Evolutionary conservation across 2,797 vertebrate genomes (phyloP).

Genomic region (Thripadectes ignobilis): DNA sequence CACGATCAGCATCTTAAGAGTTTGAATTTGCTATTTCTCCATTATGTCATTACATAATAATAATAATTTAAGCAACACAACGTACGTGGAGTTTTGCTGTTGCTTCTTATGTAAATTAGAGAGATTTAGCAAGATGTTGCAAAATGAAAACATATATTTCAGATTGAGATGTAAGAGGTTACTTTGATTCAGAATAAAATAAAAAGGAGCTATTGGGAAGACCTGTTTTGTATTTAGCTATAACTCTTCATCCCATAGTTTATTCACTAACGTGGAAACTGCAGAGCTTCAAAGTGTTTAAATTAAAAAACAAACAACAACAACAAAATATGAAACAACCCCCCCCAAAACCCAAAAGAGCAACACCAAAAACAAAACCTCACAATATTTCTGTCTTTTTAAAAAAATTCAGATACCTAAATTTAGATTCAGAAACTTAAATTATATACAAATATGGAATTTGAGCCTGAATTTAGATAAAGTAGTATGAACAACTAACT

Average conservation of each 20-base stretch:
- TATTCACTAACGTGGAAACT: background rate
- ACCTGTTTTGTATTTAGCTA: conserved; percentile 42
- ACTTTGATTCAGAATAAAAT: conserved; percentile 45
- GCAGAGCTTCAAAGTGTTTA: conserved; percentile 25
- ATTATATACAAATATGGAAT: background rate
- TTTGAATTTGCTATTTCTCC: conserved; percentile 66
- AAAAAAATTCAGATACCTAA: conserved; percentile 23
- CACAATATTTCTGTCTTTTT: conserved; percentile 25
- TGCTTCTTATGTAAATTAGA: conserved; percentile 58
- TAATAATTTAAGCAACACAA: conserved; percentile 56
- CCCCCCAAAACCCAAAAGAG: background rate
- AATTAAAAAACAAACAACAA: background rate
- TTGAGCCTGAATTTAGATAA: conserved; percentile 10
- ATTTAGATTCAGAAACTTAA: conserved; percentile 48
- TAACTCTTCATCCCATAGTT: background rate
- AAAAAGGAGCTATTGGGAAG: conserved; percentile 5
- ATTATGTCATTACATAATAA: conserved; percentile 65
- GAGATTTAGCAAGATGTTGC: conserved; percentile 43
- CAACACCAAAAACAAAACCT: background rate
- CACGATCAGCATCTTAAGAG: conserved; percentile 46
- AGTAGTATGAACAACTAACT: conserved; percentile 10
- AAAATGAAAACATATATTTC: conserved; percentile 53
- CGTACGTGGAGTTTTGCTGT: conserved; percentile 47
- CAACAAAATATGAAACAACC: background rate
- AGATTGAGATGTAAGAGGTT: conserved; percentile 46